Evolutionary conservation across 2,113 vertebrate species (phyloP).

Genomic region (Rhynchomys soricoides): DNA sequence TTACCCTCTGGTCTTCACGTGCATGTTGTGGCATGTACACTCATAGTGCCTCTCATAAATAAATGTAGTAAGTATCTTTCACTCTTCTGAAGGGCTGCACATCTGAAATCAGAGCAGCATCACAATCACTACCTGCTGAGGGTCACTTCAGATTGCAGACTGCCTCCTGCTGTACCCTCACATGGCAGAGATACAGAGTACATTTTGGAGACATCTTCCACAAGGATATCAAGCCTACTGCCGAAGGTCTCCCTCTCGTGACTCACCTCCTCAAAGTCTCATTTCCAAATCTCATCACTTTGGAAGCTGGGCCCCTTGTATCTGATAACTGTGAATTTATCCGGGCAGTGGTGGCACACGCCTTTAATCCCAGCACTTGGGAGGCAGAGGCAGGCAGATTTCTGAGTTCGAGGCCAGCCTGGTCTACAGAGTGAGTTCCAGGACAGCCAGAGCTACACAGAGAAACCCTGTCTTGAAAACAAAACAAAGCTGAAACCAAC

Average conservation of each 20-base stretch:
- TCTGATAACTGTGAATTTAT: not conserved
- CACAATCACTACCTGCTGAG: not conserved
- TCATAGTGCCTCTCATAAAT: not conserved
- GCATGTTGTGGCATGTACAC: too few relatives aligned
- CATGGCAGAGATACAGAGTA: fast-evolving
- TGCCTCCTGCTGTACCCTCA: not conserved
- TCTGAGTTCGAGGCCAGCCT: not conserved
- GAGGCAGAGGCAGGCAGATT: not conserved
- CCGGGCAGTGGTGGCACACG: not conserved
- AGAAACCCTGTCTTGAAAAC: not conserved
- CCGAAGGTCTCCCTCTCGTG: not conserved
- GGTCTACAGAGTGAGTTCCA: not conserved
- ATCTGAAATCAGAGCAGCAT: not conserved
- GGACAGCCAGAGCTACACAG: not conserved
- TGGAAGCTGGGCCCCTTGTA: not conserved
- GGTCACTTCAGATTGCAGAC: too few relatives aligned
- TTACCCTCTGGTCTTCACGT: not conserved
- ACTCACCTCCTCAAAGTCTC: not conserved
- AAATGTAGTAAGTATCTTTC: not conserved
- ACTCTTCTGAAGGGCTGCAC: not conserved
- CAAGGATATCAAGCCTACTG: not conserved
- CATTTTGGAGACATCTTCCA: not conserved
- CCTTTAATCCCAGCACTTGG: not conserved
- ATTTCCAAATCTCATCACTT: not conserved
- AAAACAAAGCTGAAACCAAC: not conserved